Base-by-base conservation (phyloP, 2,797 vertebrate genomes). In the Hyperoplus lanceolatus region DNA sequence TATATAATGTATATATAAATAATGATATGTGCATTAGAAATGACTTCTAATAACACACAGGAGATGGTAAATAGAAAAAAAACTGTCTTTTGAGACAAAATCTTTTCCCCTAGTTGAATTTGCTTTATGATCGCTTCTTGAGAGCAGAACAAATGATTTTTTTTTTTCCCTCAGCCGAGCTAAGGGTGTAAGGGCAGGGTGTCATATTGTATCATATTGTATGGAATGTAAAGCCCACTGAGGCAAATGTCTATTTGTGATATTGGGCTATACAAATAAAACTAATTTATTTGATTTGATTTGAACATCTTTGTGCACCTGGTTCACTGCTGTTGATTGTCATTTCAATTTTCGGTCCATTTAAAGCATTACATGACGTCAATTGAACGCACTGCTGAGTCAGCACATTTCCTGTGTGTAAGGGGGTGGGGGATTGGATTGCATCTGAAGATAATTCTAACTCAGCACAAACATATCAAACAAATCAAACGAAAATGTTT, bases 361-460 rank as follows among this genome's bases (percentile, higher is more conserved):
- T 83, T 75, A 71, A 80, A 79, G 49, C 53, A 49, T 70, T 79
- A 63, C 66, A 73, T 53, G 62, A 54, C 79, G 83, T 80, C 83
- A 67, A 75, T 57, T 51, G 57, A 18, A 75, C 61, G 62, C 60
- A 75, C 4, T 86, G 83, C 84, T 86, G 89, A 89, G 73, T 21
- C 57, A 63, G 70, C n/a, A 48, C 12, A 51, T 81, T 84, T 77
- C 71, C 63, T 65, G 65, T 42, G 61, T 51, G 75, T 66, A 42
- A 1, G 21, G 50, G 48, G 76, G 62, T 79, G 86, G 76, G 62
- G 80, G 86, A 86, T 82, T 86, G 81, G 71, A 85, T 87, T 62
- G 79, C 72, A 83, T 85, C 71, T 59, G 73, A 81, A 88, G 90
- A 89, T 87, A 89, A 87, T 85, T 75, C 41, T 79, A 84, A 88